A percentile compares a stretch with the other conserved stretches of the same genome.
Conservation (phyloP, 2,113 vertebrate genomes). For the Miniopterus natalensis region DNA sequence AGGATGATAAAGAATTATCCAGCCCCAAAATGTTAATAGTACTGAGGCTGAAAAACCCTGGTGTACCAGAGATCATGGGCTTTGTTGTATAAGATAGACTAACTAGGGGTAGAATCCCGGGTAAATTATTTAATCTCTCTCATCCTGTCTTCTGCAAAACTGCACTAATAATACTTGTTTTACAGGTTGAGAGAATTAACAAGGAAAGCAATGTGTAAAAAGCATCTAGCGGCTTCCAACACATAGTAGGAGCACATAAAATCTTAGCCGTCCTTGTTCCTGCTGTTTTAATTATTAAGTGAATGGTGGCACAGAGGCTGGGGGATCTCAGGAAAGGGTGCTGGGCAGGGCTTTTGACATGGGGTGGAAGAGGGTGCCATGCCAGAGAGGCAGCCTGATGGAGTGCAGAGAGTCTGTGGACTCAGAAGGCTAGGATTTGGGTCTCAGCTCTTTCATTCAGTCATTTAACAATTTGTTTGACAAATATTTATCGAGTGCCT, state of each 20-base stretch:
- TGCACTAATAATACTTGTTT: constrained; percentile 35
- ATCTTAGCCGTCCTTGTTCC: not conserved
- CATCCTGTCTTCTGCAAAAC: constrained; percentile 53
- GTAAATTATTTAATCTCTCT: constrained; percentile 27
- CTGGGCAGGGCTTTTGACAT: not conserved
- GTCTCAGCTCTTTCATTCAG: constrained; percentile 14
- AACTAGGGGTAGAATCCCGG: constrained; percentile 6
- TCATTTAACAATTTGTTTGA: constrained; percentile 35
- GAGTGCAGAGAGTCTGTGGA: not conserved
- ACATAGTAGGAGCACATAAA: not conserved
- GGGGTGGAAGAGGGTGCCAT: not conserved
- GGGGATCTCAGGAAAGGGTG: not conserved
- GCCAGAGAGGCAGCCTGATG: not conserved
- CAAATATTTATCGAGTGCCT: constrained; percentile 42
- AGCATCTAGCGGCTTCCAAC: not conserved
- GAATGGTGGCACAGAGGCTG: not conserved
- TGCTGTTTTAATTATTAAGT: constrained; percentile 33
- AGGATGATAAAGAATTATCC: not conserved
- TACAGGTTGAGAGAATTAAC: constrained; percentile 2
- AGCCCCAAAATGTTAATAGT: not conserved
- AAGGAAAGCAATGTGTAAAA: not conserved
- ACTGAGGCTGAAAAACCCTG: not conserved
- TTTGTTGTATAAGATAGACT: constrained; percentile 52
- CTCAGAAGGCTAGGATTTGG: constrained; percentile 33
- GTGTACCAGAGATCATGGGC: not conserved